These are phyloP conservation scores for Rhea americana DNA, from an alignment of 2,113 vertebrate genomes.

Conservation along the genomic window DNA sequence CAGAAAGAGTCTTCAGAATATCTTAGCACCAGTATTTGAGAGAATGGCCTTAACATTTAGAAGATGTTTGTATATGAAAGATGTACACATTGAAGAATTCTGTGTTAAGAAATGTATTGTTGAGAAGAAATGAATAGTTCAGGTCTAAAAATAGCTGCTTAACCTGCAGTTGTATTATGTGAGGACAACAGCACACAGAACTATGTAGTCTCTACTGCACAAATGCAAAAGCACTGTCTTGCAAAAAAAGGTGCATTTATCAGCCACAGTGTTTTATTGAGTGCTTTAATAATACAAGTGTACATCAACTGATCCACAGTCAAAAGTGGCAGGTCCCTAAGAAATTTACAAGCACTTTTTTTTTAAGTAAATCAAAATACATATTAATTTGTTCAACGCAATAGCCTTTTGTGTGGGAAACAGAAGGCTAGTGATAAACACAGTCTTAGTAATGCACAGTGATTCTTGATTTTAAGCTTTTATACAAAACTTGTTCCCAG, in stretches of 20 bases:
- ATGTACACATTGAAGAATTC: neutral
- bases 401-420: constrained; percentile 84
- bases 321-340: constrained; percentile 93
- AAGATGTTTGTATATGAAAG: neutral
- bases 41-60: neutral
- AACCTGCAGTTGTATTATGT: neutral
- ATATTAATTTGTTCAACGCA: constrained; percentile 89
- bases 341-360: constrained; percentile 97
- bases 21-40: neutral
- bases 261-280: constrained; percentile 99
- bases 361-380: constrained; percentile 89
- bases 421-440: constrained; percentile 86
- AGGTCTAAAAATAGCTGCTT: constrained; percentile 18
- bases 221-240: constrained; percentile 17
- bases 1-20: constrained; percentile 4
- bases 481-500: constrained; percentile 89
- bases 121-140: constrained; percentile 12
- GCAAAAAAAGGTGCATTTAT: constrained; percentile 68
- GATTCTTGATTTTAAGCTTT: constrained; percentile 85
- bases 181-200: neutral
- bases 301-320: constrained; percentile 96
- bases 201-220: neutral
- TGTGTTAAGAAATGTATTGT: constrained; percentile 15
- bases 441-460: constrained; percentile 86
- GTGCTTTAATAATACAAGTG: constrained; percentile 98